Base-by-base conservation (phyloP, 2,888 invertebrate species). In the Chloroclysta siterata region DNA sequence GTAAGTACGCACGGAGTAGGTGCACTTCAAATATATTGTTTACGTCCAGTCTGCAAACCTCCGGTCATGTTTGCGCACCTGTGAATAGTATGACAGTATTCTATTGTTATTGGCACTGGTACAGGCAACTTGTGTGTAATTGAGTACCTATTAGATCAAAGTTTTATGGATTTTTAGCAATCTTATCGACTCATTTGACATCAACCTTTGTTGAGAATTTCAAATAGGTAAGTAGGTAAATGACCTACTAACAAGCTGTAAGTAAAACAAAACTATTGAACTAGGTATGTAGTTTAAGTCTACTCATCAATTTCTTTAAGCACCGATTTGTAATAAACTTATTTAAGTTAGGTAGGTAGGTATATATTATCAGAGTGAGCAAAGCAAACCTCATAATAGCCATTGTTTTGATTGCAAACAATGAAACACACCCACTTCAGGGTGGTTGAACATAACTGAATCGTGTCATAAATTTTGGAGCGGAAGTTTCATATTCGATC, bases 1-100 rank as follows among this genome's bases (percentile, higher is more conserved):
- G 92, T 92, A 53, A 82, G 90, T 87, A 60, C 48, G 10, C n/a
- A n/a, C 44, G 41, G n/a, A n/a, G n/a, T 44, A 4, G 14, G 5
- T 7, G 29, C 13, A 33, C 2, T 17, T 48, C 11, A n/a, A 56
- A 22, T 28, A 56, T 0, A 46, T 62, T 77, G 72, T 78, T 79
- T 79, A 75, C 68, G 61, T 52, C 29, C 42, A 29, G 11, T 10
- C 44, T 57, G 52, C 48, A 50, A 41, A 39, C 53, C 54, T 55
- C 8, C 22, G 48, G 46, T 47, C 10, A 11, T 10, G 33, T 15
- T 33, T 36, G 59, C 62, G 60, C 61, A 66, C 51, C 54, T 64
- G 62, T 52, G 36, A 28, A 54, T 56, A 8, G 17, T 55, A 52
- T 59, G 29, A 41, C 39, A 51, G 42, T 46, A 10, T 64, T 59